Evolutionary conservation across 2,113 vertebrate species (phyloP).

Genomic region (Heptranchias perlo): DNA sequence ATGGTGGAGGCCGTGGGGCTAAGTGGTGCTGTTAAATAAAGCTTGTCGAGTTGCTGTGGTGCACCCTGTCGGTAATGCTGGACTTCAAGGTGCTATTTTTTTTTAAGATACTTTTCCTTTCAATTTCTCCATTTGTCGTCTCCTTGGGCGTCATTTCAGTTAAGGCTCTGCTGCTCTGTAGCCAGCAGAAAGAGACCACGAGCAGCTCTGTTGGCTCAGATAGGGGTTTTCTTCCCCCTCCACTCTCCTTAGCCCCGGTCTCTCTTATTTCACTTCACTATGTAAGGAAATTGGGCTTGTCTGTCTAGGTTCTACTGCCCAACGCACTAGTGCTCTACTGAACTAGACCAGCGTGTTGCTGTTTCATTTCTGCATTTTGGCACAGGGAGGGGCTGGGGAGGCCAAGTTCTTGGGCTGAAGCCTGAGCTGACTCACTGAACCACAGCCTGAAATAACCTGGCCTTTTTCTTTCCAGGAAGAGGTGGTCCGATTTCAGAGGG

Average conservation of each 20-base stretch:
- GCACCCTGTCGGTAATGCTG: background rate
- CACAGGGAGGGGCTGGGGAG: background rate
- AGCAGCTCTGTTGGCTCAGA: too few relatives aligned
- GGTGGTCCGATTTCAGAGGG: constrained; percentile 22
- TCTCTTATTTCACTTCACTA: background rate
- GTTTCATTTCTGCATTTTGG: background rate
- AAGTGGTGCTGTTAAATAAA: background rate
- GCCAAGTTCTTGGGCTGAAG: background rate
- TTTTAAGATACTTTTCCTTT: background rate
- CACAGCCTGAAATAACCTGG: background rate
- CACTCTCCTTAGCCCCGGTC: too few relatives aligned
- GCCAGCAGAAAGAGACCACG: too few relatives aligned
- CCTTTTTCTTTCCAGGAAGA: constrained; percentile 18
- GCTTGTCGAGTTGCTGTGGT: background rate
- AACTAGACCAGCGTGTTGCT: background rate
- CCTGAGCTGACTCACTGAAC: background rate
- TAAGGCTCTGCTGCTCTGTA: too few relatives aligned
- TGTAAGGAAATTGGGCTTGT: background rate
- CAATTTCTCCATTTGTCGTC: background rate
- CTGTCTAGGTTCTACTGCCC: background rate
- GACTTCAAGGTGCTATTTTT: background rate
- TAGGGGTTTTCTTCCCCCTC: too few relatives aligned
- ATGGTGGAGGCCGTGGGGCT: too few relatives aligned
- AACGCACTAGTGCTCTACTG: background rate
- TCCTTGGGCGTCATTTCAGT: too few relatives aligned